Percentiles rank a stretch among this genome's conserved stretches.
Evolutionary conservation across 1,140 invertebrate species (phyloP).

Genomic region (Aphelenchoides besseyi): DNA sequence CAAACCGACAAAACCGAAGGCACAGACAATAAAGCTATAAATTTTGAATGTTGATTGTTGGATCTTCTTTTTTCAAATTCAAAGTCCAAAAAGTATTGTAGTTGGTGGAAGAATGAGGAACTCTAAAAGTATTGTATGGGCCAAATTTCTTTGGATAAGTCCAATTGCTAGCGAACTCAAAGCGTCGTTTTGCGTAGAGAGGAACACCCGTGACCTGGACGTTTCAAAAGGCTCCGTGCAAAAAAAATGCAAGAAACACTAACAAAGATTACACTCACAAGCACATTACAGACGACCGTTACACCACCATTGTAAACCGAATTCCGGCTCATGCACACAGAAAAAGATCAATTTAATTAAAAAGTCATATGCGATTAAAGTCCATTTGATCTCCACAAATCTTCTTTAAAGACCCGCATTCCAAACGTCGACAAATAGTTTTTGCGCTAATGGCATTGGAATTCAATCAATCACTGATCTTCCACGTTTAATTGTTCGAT

Average conservation of each 20-base stretch:
- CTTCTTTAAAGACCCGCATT: not conserved
- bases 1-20: no score
- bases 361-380: not conserved
- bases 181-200: not conserved
- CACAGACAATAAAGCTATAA: no score
- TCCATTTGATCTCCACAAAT: not conserved
- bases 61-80: no score
- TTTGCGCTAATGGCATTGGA: no score
- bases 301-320: not conserved
- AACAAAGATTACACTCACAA: not conserved
- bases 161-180: no score
- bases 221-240: not conserved
- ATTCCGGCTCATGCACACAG: not conserved
- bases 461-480: not conserved
- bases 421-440: no score
- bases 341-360: not conserved
- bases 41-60: no score
- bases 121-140: not conserved
- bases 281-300: not conserved
- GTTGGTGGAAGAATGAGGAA: not conserved
- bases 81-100: not conserved
- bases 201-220: conserved; percentile 2
- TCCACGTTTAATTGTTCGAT: no score
- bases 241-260: not conserved
- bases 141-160: no score